Evolutionary conservation across 2,888 invertebrate species (phyloP), one percentile per base, ranked within the genome.

Genomic region (Drosophila lutescens): DNA sequence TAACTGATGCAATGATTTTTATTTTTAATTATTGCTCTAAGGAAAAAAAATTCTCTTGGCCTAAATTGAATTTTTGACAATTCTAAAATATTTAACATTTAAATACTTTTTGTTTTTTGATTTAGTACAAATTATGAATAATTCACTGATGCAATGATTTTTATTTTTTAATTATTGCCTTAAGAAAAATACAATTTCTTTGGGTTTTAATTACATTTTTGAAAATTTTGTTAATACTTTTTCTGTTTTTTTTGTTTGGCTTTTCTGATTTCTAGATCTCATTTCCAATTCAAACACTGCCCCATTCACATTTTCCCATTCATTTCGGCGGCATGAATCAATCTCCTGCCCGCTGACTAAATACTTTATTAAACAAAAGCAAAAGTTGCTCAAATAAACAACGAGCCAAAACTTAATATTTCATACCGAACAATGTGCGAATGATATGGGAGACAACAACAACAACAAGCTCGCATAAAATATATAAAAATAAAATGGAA

Each of bases 361-460:
- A 50, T 44, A 34, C 34, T 66, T 51, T 40, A 49, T 9, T 32
- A 13, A 50, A 32, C 9, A 50, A 26, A 44, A 34, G 20, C 15
- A 17, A 44, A 43, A 54, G 9, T n/a, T 50, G 50, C 50, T 34
- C 44, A 70, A 74, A 77, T 77, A 86, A 84, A 75, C 80, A 84
- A 75, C 55, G 38, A 49, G 47, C n/a, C 54, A 30, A 43, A 74
- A 49, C 46, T 61, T 63, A 73, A 82, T 82, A 68, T 87, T 72
- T 87, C 80, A 87, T 78, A 69, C 66, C 40, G 59, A 79, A 79
- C 73, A 53, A 85, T 74, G 88, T 83, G 83, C 70, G 82, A 83
- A 74, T 76, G 78, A 83, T 77, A 76, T 79, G 50, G 56, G 72
- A 6, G 26, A 26, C 26, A 26, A 56, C 73, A 74, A 79, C 65